Evolutionary conservation across 2,113 vertebrate genomes (phyloP), one percentile per base, ranked within the genome.

Genomic region (Grus americana): DNA sequence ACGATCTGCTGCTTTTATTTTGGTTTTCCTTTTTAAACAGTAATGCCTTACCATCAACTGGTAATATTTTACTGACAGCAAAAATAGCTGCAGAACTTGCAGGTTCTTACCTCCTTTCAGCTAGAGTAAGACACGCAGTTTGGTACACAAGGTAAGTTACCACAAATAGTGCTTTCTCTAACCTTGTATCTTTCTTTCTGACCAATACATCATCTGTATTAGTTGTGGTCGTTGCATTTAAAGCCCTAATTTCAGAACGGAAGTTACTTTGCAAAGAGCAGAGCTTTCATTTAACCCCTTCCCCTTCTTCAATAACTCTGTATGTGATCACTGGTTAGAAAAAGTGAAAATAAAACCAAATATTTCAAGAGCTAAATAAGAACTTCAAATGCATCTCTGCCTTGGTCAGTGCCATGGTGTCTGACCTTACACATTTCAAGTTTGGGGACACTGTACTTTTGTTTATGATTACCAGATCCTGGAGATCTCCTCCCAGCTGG

Each of bases 401-500:
- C 30, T 79, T 32, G 90, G 58, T 70, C 73, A 84, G 26, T 30
- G 23, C 24, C 71, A 19, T 3, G 22, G 14, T 10, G 26, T 27
- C 59, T 58, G 79, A 85, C 65, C 38, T 44, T 15, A 55, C 0
- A 20, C 26, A 22, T 52, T 79, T 83, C 47, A 40, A 42, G 36
- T 50, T 71, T 30, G 38, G 68, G 8, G 13, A 75, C 12, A 13
- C 47, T 34, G 27, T 29, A 50, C 4, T 6, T 38, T 18, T 75
- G 40, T 78, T 92, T 78, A 73, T 54, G 27, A 59, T 40, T 36
- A 70, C 29, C 65, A 81, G 79, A 65, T 70, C 68, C 71, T 68
- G 74, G 66, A 82, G 75, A 61, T 72, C 44, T 82, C 49, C 61
- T 88, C 49, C 62, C 95, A 94, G 82, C 82, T 95, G 82, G 73